These are phyloP conservation scores for Graptemys geographica DNA, from an alignment of 2,797 vertebrate genomes.

Conservation along the genomic window DNA sequence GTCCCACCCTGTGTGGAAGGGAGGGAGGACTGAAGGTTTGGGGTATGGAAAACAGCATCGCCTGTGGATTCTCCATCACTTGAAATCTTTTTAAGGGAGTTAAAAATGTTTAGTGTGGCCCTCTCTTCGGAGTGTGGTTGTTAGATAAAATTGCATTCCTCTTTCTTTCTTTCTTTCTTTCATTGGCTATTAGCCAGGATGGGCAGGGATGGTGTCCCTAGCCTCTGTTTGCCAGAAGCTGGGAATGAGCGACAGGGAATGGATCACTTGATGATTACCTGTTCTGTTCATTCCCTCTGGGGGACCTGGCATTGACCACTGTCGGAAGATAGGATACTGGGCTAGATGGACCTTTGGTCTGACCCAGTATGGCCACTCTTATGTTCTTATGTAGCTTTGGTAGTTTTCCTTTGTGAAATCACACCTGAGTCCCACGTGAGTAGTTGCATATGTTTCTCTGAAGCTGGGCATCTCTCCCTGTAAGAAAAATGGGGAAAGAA, in stretches of 20 bases:
- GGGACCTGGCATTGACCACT: too few species aligned
- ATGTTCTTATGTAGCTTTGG: background rate
- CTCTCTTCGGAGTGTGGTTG: background rate
- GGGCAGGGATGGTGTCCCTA: too few species aligned
- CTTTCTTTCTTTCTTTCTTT: background rate
- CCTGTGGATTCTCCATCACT: background rate
- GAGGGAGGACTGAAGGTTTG: background rate
- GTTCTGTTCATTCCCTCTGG: too few species aligned
- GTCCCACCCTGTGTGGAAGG: background rate
- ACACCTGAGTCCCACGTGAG: background rate
- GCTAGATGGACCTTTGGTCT: too few species aligned
- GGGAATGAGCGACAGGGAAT: too few species aligned
- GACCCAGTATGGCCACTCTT: too few species aligned
- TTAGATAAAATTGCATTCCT: background rate
- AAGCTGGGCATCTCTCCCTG: slow-evolving; percentile 8
- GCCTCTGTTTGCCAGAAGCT: too few species aligned
- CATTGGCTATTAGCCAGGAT: too few species aligned
- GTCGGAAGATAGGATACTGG: too few species aligned
- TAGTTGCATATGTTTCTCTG: background rate
- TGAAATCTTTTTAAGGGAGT: background rate
- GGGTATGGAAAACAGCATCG: background rate
- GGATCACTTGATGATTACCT: too few species aligned
- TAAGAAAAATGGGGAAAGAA: slow-evolving; percentile 28
- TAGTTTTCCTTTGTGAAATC: background rate
- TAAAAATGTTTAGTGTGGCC: background rate